Percentiles rank a stretch among this genome's conserved stretches.
Evolutionary conservation across 2,113 vertebrate genomes (phyloP).

Genomic region (Balaeniceps rex): DNA sequence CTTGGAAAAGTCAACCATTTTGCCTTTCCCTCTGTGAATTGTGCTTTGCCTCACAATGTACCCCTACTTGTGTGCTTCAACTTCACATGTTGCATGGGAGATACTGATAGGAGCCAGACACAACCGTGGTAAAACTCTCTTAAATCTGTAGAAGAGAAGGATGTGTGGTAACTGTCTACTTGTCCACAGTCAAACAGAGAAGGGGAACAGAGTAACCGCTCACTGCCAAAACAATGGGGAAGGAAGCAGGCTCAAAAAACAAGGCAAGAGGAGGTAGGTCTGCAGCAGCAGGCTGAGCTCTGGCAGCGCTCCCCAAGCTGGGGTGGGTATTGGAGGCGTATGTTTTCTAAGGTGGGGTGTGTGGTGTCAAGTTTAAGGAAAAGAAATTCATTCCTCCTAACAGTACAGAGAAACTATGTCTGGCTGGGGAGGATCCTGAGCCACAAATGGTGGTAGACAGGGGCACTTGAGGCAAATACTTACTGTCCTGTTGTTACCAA

Average conservation of each 20-base stretch:
- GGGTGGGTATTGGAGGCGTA: fast-evolving
- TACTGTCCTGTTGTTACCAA: neutral
- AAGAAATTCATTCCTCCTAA: neutral
- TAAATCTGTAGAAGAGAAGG: neutral
- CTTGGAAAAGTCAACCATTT: too few relatives aligned
- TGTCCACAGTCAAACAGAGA: neutral
- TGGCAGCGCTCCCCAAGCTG: neutral
- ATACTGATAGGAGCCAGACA: fast-evolving
- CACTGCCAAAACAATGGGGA: fast-evolving
- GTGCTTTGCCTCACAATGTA: neutral
- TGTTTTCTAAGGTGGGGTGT: fast-evolving
- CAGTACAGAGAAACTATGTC: neutral
- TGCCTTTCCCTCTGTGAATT: neutral
- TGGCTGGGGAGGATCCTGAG: neutral
- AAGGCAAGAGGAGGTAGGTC: neutral
- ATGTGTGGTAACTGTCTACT: fast-evolving
- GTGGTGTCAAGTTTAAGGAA: too few relatives aligned
- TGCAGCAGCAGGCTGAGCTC: neutral
- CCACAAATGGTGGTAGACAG: neutral
- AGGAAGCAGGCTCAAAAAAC: neutral
- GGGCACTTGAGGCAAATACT: neutral
- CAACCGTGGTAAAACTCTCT: neutral
- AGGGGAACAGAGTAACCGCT: neutral
- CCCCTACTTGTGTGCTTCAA: neutral
- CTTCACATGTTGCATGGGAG: neutral